Conservation (phyloP, 2,888 invertebrate genomes). For the Archips crataeganus region DNA sequence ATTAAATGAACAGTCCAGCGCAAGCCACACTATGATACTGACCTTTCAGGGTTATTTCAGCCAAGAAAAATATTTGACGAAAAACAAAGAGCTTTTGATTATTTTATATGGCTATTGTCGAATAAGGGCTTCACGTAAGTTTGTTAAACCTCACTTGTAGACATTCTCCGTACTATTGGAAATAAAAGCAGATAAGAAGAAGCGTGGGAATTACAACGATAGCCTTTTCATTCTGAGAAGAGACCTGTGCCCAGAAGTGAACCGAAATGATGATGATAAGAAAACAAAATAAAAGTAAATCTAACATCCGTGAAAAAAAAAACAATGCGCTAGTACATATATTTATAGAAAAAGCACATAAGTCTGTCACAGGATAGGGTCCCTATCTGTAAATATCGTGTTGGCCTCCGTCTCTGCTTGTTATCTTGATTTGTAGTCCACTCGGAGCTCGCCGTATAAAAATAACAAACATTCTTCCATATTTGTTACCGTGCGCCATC, state of each 20-base stretch:
- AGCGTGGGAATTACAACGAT: no score
- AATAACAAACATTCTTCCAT: constrained; percentile 63
- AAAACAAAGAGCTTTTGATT: neutral
- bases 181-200: no score
- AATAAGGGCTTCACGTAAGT: neutral
- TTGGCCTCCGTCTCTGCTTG: constrained; percentile 70
- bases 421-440: constrained; percentile 81
- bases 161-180: no score
- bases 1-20: constrained; percentile 37
- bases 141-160: no score
- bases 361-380: constrained; percentile 44
- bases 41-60: neutral
- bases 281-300: no score
- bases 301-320: neutral
- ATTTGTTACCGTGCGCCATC: constrained; percentile 47
- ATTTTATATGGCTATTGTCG: neutral
- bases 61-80: neutral
- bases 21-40: neutral
- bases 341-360: constrained; percentile 14
- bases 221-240: no score
- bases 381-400: constrained; percentile 69
- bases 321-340: neutral
- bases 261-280: no score
- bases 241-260: no score
- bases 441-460: constrained; percentile 70